Conservation (phyloP, 2,113 vertebrate species). For the Protobothrops mucrosquamatus region DNA sequence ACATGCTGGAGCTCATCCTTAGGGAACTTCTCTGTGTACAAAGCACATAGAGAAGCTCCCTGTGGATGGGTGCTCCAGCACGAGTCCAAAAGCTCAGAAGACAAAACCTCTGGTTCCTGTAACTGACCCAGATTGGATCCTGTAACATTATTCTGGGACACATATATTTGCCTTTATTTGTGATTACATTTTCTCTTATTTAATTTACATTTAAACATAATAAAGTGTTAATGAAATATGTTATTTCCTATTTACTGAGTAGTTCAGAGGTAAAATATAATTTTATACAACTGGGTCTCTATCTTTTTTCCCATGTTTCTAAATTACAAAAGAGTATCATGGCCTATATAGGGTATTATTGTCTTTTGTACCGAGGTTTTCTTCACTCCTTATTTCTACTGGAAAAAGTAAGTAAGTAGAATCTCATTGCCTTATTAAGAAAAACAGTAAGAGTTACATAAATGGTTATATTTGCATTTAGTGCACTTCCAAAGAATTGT, state of each 20-base stretch:
- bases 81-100: neutral
- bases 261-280: neutral
- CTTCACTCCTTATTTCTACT: neutral
- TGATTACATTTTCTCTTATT: neutral
- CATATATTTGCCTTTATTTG: neutral
- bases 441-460: neutral
- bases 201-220: neutral
- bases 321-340: neutral
- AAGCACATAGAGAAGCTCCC: neutral
- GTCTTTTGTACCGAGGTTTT: neutral
- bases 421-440: neutral
- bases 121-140: neutral
- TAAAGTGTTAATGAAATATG: neutral
- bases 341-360: neutral
- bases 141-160: neutral
- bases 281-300: neutral
- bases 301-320: neutral
- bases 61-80: neutral
- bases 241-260: neutral
- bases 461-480: neutral
- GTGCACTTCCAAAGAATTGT: neutral
- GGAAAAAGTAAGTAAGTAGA: neutral
- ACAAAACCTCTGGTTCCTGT: neutral
- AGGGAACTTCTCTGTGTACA: neutral
- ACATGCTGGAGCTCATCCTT: too few relatives aligned